phyloP scores from a whole-genome alignment of 2,113 vertebrate genomes.

The Scolopax mira region DNA sequence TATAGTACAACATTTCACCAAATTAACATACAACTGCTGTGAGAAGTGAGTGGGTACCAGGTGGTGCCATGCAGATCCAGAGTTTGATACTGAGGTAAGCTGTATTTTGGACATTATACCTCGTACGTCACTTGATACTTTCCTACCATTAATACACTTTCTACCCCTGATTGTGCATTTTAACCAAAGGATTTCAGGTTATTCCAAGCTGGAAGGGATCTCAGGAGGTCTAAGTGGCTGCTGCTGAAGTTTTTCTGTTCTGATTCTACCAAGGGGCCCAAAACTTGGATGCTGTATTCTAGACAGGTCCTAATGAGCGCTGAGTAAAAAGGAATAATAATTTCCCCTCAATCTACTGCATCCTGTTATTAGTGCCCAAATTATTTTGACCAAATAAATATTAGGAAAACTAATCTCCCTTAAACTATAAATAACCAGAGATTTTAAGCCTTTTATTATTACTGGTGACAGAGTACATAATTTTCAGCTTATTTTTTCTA shows the following conservation, averaged over 20 bases:
- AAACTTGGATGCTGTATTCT: not conserved
- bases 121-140: not conserved
- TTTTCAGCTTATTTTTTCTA: slow-evolving; percentile 19
- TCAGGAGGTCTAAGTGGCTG: not conserved
- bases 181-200: not conserved
- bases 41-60: not conserved
- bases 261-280: not conserved
- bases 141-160: not conserved
- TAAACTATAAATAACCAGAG: not conserved
- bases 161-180: not conserved
- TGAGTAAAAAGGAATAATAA: not conserved
- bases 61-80: not conserved
- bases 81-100: not conserved
- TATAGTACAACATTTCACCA: not conserved
- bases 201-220: not conserved
- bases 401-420: not conserved
- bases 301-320: not conserved
- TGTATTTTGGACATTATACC: not conserved
- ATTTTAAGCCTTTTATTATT: slow-evolving; percentile 38
- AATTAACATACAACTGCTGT: not conserved
- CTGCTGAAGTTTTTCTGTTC: not conserved
- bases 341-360: not conserved
- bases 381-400: slow-evolving; percentile 8
- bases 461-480: slow-evolving; percentile 11
- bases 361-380: not conserved